Evolutionary conservation across 2,797 vertebrate species (phyloP), one percentile per base, ranked within the genome.

Genomic region (Semotilus atromaculatus): DNA sequence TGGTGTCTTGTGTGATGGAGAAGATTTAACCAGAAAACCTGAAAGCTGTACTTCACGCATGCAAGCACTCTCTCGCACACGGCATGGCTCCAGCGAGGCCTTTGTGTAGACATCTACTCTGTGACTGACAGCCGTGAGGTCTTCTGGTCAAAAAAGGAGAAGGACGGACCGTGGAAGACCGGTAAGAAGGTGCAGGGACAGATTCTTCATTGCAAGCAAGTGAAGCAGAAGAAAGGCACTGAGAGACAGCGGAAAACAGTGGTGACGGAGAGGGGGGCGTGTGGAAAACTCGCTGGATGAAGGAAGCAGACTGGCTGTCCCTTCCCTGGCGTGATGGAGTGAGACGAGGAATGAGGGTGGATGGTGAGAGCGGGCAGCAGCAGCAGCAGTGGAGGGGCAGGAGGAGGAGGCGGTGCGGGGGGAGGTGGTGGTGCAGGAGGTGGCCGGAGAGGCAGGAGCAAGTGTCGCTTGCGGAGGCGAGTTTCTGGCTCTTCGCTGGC

Each of bases 311-410:
- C 89, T 89, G 91, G 92, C 91, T 93, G 90, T 92, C 76, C 88
- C 91, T 92, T 90, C 92, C 89, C 91, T 90, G 90, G 91, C 80
- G 89, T 76, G 90, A 94, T 94, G 93, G 91, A 94, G 93, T 90
- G 89, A 92, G 76, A 88, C 93, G 90, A 95, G 95, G 93, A 95
- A 95, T 93, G 95, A 95, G 93, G 94, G 93, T 94, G 95, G 93
- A 96, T 96, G 94, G 95, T 96, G 91, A 95, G 93, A 92, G 92
- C 93, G 91, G 92, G 94, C 91, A 95, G 93, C 93, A 96, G 94
- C 92, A 95, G 93, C 90, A 94, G 93, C 91, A 87, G 93, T 70
- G 62, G 91, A 93, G 89, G 91, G 82, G 92, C 90, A 90, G 90
- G 92, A 92, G 92, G 91, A 89, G 93, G 89, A 85, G 91, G 90